These are phyloP conservation scores for Pterois miles DNA, from an alignment of 2,797 vertebrate genomes.

Conservation along the genomic window DNA sequence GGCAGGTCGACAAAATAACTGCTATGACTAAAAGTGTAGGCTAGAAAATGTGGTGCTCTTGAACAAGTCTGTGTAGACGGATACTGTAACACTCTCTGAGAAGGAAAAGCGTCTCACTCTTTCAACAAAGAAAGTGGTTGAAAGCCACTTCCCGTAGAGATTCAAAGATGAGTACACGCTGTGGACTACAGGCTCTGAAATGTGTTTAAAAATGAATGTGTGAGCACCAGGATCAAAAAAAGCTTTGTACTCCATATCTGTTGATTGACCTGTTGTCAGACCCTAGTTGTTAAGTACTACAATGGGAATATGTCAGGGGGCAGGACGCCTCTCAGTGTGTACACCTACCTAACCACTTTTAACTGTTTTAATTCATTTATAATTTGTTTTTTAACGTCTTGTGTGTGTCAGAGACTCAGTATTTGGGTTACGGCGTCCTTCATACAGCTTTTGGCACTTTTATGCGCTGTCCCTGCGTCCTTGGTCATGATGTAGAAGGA, in stretches of 20 bases:
- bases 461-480: too few relatives aligned
- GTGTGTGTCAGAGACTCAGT: too few relatives aligned
- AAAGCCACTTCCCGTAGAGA: background rate
- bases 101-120: background rate
- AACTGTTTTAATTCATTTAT: too few relatives aligned
- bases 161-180: background rate
- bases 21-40: background rate
- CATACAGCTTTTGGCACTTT: too few relatives aligned
- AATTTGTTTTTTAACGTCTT: too few relatives aligned
- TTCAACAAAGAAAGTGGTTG: background rate
- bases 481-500: too few relatives aligned
- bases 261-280: slow-evolving; percentile 10
- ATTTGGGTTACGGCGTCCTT: too few relatives aligned
- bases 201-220: background rate
- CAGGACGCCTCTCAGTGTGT: too few relatives aligned
- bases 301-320: slow-evolving; percentile 8
- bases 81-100: background rate
- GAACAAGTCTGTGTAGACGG: background rate
- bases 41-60: background rate
- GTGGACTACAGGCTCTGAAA: background rate
- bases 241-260: background rate
- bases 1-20: slow-evolving; percentile 35
- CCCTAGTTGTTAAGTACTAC: background rate
- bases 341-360: too few relatives aligned
- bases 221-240: background rate